Conservation (phyloP, 2,888 invertebrate species). For the Sminthurinus aureus region DNA sequence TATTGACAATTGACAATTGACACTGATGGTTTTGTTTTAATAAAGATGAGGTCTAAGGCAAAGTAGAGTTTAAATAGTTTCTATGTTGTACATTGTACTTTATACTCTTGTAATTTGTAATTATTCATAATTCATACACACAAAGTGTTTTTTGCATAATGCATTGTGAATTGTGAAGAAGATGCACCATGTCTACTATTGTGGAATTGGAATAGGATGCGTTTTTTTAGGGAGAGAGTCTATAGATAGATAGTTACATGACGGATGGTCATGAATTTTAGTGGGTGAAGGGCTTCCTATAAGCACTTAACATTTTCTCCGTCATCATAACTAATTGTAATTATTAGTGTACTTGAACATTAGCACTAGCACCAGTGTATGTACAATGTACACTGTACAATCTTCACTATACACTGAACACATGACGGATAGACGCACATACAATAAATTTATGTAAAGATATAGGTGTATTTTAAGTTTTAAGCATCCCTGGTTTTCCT, state of each 20-base stretch:
- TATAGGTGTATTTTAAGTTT: neutral
- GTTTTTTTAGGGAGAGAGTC: too few relatives aligned
- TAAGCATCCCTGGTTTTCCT: slow-evolving; percentile 22
- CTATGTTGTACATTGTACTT: too few relatives aligned
- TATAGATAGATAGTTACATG: neutral
- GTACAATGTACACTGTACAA: too few relatives aligned
- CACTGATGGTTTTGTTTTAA: neutral
- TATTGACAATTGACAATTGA: neutral
- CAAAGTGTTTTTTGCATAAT: neutral
- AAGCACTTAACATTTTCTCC: slow-evolving; percentile 20
- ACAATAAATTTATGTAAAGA: neutral
- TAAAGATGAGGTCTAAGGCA: neutral
- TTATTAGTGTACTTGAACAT: slow-evolving; percentile 21
- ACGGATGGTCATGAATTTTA: neutral
- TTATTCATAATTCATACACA: too few relatives aligned
- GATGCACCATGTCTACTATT: neutral
- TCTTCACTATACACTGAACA: too few relatives aligned
- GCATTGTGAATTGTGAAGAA: neutral
- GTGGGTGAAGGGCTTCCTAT: slow-evolving; percentile 31
- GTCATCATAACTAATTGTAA: slow-evolving; percentile 14
- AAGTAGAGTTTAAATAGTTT: neutral
- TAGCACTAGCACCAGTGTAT: slow-evolving; percentile 23
- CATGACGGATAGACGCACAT: neutral
- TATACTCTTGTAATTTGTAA: too few relatives aligned
- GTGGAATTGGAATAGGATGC: neutral